Base-by-base conservation (phyloP, 2,113 vertebrate genomes). In the Casuarius casuarius region DNA sequence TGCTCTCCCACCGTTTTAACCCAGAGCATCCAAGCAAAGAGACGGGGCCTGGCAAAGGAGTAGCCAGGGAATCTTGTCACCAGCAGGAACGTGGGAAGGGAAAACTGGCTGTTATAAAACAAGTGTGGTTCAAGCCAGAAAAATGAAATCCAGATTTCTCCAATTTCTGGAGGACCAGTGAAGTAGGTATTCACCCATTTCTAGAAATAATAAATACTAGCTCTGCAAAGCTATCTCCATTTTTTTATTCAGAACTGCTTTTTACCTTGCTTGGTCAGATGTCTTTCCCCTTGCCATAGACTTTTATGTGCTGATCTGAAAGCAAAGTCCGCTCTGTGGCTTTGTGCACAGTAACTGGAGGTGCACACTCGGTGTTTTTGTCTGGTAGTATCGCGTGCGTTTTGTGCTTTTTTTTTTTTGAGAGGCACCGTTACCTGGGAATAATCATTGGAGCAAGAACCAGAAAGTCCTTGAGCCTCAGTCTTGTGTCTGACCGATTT, bases 341-440 rank as follows among this genome's bases (percentile, higher is more conserved):
- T 33, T 7, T 46, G 48, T 51, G 8, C 1, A 0, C 8, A 11
- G 10, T 35, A 23, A 2, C 5, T 29, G 85, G 66, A n/a, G 71
- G 2, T 6, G 72, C 35, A 2, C 35, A 2, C 54, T n/a, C 46
- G 58, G 0, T 1, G 7, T 15, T 33, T 58, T 58, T 48, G 6
- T 1, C 84, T 3, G 2, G 3, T 12, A 21, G 18, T 33, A 1
- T 46, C 21, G 8, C 12, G 1, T 74, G 44, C 9, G 3, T 26
- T 52, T 9, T 15, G 13, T 12, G 9, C 22, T 9, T 22, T 51
- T 33, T 38, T 29, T 56, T 26, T 28, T 56, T 2, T 67, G 19
- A 2, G 70, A 26, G 85, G 26, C 6, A n/a, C 31, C 28, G 25
- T 10, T 18, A 8, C 58, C 77, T 16, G 15, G 31, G 38, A 12